These are phyloP conservation scores for Archaeoteleia sp. DNA, from an alignment of 2,888 invertebrate species.

Conservation along the genomic window DNA sequence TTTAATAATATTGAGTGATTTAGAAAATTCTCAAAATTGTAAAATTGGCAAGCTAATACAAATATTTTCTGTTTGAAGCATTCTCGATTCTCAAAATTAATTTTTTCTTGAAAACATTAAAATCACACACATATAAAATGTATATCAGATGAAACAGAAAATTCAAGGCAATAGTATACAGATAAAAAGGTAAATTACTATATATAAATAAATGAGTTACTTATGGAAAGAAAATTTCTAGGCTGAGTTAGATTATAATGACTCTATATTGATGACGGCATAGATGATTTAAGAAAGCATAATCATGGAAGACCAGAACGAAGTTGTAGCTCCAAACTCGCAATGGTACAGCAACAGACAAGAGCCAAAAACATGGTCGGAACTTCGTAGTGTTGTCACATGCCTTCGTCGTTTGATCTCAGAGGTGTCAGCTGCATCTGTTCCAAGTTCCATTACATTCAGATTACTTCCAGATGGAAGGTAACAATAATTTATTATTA, in stretches of 20 bases:
- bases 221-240: conserved; percentile 5
- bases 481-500: too few relatives aligned
- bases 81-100: too few relatives aligned
- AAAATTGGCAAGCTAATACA: too few relatives aligned
- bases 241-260: conserved; percentile 13
- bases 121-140: too few relatives aligned
- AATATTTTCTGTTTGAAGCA: too few relatives aligned
- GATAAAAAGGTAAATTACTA: too few relatives aligned
- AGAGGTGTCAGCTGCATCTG: conserved; percentile 84
- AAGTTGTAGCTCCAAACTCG: conserved; percentile 5
- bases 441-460: conserved; percentile 89
- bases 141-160: too few relatives aligned
- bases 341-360: conserved; percentile 1
- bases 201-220: not conserved
- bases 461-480: conserved; percentile 84
- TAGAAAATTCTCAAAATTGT: too few relatives aligned
- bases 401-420: conserved; percentile 87
- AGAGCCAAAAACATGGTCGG: conserved; percentile 81
- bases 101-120: too few relatives aligned
- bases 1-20: too few relatives aligned
- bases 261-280: conserved; percentile 24
- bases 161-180: too few relatives aligned
- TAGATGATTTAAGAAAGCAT: conserved; percentile 24
- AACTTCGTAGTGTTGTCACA: conserved; percentile 86
- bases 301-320: conserved; percentile 39